phyloP scores from a whole-genome alignment of 2,888 invertebrate species.

The Amaurobius ferox region DNA sequence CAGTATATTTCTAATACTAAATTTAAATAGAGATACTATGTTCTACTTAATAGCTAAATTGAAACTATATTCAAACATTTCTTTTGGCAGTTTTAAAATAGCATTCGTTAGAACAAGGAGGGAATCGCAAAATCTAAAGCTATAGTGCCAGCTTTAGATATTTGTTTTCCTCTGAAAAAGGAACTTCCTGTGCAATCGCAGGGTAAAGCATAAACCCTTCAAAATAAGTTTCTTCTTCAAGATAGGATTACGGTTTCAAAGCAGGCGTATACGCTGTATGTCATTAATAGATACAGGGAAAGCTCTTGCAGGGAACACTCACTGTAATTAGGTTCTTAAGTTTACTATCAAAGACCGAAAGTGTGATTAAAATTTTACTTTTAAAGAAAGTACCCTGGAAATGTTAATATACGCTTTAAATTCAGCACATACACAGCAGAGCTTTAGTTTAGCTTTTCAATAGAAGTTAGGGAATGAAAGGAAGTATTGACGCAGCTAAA shows the following conservation, averaged over 20 bases:
- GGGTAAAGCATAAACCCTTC: neutral
- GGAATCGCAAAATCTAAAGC: neutral
- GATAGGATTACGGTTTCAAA: constrained; percentile 22
- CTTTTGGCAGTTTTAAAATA: neutral
- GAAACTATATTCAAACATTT: no score
- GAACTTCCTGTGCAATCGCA: neutral
- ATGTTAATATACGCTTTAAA: constrained; percentile 6
- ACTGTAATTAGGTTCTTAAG: constrained; percentile 53
- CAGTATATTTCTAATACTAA: no score
- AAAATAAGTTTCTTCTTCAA: constrained; percentile 27
- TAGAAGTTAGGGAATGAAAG: no score
- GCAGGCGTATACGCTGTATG: constrained; percentile 10
- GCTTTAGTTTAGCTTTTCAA: no score
- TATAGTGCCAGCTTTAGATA: constrained; percentile 19
- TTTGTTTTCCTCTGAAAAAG: constrained; percentile 33
- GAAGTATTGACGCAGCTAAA: no score
- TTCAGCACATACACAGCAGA: no score
- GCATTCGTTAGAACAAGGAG: neutral
- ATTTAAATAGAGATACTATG: no score
- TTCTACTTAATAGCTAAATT: no score
- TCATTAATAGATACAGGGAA: constrained; percentile 51
- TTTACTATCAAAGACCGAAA: constrained; percentile 45
- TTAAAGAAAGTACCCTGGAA: neutral
- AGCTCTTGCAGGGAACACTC: constrained; percentile 54
- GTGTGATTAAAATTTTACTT: constrained; percentile 57